Base-by-base conservation (phyloP, 2,113 vertebrate genomes). In the Odontesthes bonariensis region DNA sequence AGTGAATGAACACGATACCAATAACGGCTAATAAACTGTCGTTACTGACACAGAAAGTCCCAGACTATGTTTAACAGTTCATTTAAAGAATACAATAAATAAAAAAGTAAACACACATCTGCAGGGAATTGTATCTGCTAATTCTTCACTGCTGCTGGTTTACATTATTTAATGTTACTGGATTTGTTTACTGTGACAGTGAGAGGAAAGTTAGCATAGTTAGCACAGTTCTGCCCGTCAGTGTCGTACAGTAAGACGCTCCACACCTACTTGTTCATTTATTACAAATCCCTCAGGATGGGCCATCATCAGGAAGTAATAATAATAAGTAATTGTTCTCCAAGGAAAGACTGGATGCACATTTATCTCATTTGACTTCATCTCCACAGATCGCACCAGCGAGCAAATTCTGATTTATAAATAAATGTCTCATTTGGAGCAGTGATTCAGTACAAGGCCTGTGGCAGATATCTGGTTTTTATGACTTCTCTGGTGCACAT, bases 401-500 rank as follows among this genome's bases (percentile, higher is more conserved):
- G 42, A 81, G 60, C 60, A 79, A 64, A 81, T 71, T 77, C 73
- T 62, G 11, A 9, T 82, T 86, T 80, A 79, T 89, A 80, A 84
- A 86, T 80, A 77, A 13, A 70, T 72, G 79, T 73, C 72, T 79
- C 38, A 38, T 86, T 85, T 84, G 54, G 73, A 49, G 70, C 75
- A 10, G 66, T 75, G 88, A 83, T 81, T 79, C 73, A 81, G 85
- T 65, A 12, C 60, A 13, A 65, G 80, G 85, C 77, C 82, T 59
- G 72, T 51, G 78, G 83, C 82, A 66, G 77, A 69, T 31, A 79
- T 71, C 83, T 71, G 56, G 75, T 82, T 84, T 82, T 77, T 77
- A 75, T 79, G 77, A 82, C 77, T 31, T 73, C 77, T 66, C 74
- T 75, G 64, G 77, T 76, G 82, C 79, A 73, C 85, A 85, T 86